These are phyloP conservation scores for Onthophagus sagittarius DNA, from an alignment of 2,888 invertebrate species.

Conservation along the genomic window DNA sequence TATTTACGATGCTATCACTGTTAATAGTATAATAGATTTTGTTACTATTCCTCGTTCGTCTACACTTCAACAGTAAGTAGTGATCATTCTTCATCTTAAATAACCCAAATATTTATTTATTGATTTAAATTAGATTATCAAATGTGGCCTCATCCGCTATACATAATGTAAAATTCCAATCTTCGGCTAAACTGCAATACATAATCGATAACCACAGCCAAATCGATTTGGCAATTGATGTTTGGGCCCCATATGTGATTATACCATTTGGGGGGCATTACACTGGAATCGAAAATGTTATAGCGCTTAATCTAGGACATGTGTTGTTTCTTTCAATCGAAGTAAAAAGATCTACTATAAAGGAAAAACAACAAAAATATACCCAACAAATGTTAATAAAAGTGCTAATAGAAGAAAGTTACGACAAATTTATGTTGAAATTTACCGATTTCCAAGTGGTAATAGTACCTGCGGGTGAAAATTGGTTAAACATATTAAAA, in stretches of 20 bases:
- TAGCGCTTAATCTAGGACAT: constrained; percentile 84
- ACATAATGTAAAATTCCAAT: constrained; percentile 85
- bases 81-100: not conserved
- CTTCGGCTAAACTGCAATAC: constrained; percentile 87
- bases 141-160: constrained; percentile 71
- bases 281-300: constrained; percentile 62
- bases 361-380: constrained; percentile 54
- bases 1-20: constrained; percentile 86
- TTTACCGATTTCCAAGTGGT: constrained; percentile 81
- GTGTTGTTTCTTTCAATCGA: constrained; percentile 65
- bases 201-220: constrained; percentile 80
- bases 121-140: constrained; percentile 62
- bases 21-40: constrained; percentile 79
- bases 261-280: constrained; percentile 80
- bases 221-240: constrained; percentile 70
- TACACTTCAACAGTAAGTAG: constrained; percentile 74
- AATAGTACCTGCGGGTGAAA: constrained; percentile 64
- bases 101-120: not conserved
- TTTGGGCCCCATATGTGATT: constrained; percentile 84
- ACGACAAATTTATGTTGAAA: constrained; percentile 80
- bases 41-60: constrained; percentile 78
- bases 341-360: constrained; percentile 14
- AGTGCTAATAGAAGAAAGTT: constrained; percentile 72
- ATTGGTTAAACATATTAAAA: constrained; percentile 67
- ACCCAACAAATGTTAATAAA: constrained; percentile 63